Base-by-base conservation (phyloP, 1,140 invertebrate genomes). In the Ips nitidus region DNA sequence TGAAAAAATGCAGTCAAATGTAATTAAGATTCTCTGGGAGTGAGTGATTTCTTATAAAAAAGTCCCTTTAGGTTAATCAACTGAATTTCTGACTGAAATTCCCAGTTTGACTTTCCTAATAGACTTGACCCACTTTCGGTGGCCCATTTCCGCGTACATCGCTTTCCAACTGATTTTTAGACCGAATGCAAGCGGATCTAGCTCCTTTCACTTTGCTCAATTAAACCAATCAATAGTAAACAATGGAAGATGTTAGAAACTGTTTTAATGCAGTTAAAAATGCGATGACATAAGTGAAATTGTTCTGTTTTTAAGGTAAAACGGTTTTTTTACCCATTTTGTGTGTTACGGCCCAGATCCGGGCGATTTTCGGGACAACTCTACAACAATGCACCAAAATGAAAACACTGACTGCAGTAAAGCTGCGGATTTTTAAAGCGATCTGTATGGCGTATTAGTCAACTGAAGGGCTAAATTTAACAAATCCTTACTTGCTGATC, bases 351-450 rank as follows among this genome's bases (percentile, higher is more conserved):
- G 57, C 69, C 69, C 52, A 63, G 59, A 58, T 53, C 60, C 52
- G 41, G 52, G n/a, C 55, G 41, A 37, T 41, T 66, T 65, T 52
- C 7, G n/a, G 62, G 53, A 43, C 57, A 41, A 65, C 57, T 65
- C 43, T 47, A 39, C 58, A 66, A 63, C 63, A 73, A 73, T 64
- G 60, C 72, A 73, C 68, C 65, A 66, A 68, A 22, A 73, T 38
- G 56, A 73, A 73, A 73, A 73, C 70, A 73, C 72, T 22, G 22
- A 22, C 22, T 71, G 72, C 72, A 73, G 72, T 73, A 68, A 64
- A 61, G 66, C 72, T 73, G 72, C 72, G 70, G 69, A 67, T 68
- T 68, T 70, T 66, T 42, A 22, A 53, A 42, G 22, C 60, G 59
- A 70, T 58, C 64, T 64, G 69, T 73, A 71, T 73, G 68, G 69